phyloP scores from a whole-genome alignment of 2,797 vertebrate genomes.

The Brachyrhaphis roseni region DNA sequence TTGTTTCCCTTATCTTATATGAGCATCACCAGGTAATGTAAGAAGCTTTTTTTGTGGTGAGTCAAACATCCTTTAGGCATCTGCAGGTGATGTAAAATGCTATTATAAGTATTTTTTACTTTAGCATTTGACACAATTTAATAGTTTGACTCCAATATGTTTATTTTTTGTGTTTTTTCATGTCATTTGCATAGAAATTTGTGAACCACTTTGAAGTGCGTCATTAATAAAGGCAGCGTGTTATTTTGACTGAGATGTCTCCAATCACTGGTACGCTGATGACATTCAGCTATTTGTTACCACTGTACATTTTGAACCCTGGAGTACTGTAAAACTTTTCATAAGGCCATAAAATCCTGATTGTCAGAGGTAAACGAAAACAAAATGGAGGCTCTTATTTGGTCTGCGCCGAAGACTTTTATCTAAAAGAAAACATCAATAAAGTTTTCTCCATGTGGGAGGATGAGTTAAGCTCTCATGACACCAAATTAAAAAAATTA shows the following conservation, averaged over 20 bases:
- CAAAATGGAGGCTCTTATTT: background rate
- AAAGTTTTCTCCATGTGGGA: too few species aligned
- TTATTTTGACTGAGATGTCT: background rate
- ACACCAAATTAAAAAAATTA: too few species aligned
- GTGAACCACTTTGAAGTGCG: background rate
- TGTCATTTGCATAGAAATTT: background rate
- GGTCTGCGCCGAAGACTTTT: background rate
- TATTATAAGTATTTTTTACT: background rate
- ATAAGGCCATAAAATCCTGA: background rate
- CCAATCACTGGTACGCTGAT: background rate
- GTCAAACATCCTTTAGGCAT: background rate
- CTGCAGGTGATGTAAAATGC: background rate
- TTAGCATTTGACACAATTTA: background rate
- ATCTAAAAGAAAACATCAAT: too few species aligned
- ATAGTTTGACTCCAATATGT: background rate
- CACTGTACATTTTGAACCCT: background rate
- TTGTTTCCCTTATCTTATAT: background rate
- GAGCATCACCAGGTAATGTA: background rate
- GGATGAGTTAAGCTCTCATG: too few species aligned
- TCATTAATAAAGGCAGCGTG: background rate
- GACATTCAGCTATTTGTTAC: background rate
- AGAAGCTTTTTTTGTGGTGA: background rate
- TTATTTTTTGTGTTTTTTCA: background rate
- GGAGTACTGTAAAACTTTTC: background rate
- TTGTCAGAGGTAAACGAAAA: background rate